A percentile compares a stretch with the other conserved stretches of the same genome.
Evolutionary conservation across 2,797 vertebrate species (phyloP).

Genomic region (Argya squamiceps): DNA sequence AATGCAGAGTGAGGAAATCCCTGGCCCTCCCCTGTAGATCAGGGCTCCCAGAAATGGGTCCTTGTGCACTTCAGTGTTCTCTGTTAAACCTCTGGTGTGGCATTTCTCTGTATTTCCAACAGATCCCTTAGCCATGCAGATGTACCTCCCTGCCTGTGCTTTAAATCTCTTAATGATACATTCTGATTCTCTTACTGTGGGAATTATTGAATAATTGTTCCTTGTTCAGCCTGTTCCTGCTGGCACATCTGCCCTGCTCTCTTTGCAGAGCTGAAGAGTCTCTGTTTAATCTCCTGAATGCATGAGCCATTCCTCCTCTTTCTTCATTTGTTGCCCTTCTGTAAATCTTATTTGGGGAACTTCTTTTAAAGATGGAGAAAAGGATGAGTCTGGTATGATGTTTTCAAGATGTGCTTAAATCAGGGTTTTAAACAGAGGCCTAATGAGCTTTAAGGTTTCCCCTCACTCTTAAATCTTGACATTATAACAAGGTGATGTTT

Average conservation of each 20-base stretch:
- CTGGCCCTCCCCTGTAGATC: neutral
- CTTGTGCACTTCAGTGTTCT: neutral
- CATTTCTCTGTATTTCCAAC: neutral
- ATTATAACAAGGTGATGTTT: neutral
- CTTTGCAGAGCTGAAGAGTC: neutral
- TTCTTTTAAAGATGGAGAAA: neutral
- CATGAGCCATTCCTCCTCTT: neutral
- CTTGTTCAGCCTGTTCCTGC: neutral
- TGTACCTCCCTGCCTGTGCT: neutral
- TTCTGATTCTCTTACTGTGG: neutral
- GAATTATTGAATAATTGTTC: neutral
- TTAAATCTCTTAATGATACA: neutral
- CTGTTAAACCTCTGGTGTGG: neutral
- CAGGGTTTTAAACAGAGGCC: neutral
- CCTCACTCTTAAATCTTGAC: neutral
- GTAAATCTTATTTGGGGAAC: neutral
- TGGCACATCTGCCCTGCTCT: neutral
- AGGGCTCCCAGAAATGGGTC: neutral
- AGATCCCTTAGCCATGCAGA: neutral
- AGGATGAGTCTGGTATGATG: neutral
- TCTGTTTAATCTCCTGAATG: neutral
- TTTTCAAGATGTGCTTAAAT: neutral
- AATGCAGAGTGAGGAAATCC: neutral
- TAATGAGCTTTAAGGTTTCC: neutral
- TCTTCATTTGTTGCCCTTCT: neutral